A percentile compares a stretch with the other conserved stretches of the same genome.
Conservation (phyloP, 2,888 invertebrate genomes). For the Ctena decussata region DNA sequence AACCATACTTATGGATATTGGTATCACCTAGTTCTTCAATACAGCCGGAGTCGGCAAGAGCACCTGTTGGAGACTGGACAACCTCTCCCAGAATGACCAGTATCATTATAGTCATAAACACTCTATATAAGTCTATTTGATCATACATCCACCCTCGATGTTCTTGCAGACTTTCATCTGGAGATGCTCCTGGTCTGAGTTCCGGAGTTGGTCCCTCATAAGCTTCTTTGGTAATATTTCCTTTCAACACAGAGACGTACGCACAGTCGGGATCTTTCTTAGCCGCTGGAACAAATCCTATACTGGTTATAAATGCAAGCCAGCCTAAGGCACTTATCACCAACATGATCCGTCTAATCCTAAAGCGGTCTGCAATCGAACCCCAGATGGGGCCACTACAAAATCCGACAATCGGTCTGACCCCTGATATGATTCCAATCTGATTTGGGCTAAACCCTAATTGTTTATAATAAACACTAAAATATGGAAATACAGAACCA, state of each 20-base stretch:
- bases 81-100: conserved; percentile 68
- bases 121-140: conserved; percentile 32
- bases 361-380: conserved; percentile 65
- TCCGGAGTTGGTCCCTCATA: background rate
- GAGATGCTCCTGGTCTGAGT: conserved; percentile 25
- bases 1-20: conserved; percentile 69
- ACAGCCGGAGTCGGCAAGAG: conserved; percentile 70
- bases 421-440: conserved; percentile 69
- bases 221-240: background rate
- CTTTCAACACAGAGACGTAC: conserved; percentile 42
- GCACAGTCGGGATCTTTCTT: conserved; percentile 46
- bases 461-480: conserved; percentile 70
- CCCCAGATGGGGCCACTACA: conserved; percentile 70
- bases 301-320: conserved; percentile 62
- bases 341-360: conserved; percentile 64
- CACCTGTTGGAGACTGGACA: conserved; percentile 67
- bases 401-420: conserved; percentile 68
- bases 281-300: conserved; percentile 68
- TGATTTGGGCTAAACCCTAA: conserved; percentile 70
- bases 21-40: conserved; percentile 64
- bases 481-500: conserved; percentile 69
- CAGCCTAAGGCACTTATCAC: conserved; percentile 65
- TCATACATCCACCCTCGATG: conserved; percentile 71
- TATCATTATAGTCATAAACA: conserved; percentile 58
- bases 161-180: conserved; percentile 60